Evolutionary conservation across 2,797 vertebrate genomes (phyloP).

Genomic region (Hafferia zeledoni): DNA sequence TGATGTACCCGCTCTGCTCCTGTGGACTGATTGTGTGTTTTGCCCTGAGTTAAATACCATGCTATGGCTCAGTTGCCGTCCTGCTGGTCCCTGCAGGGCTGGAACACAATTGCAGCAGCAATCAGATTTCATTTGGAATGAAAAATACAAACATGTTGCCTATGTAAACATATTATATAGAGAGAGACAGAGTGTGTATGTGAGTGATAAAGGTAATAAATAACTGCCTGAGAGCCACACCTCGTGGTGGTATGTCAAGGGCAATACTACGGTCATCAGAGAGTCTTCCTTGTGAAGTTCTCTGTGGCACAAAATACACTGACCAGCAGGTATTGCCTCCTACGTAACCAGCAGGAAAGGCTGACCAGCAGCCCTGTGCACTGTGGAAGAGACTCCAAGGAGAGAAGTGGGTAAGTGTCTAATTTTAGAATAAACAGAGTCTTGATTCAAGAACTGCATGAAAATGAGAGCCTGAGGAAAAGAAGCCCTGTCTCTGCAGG

Average conservation of each 20-base stretch:
- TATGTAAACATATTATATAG: not conserved
- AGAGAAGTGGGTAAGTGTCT: not conserved
- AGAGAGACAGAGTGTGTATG: fast-evolving
- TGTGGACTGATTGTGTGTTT: not conserved
- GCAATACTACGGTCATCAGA: not conserved
- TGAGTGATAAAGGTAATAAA: not conserved
- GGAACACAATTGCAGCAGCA: not conserved
- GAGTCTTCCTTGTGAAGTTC: not conserved
- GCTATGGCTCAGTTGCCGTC: not conserved
- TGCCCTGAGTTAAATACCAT: not conserved
- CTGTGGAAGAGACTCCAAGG: not conserved
- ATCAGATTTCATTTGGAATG: not conserved
- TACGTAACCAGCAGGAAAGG: not conserved
- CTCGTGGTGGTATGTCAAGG: not conserved
- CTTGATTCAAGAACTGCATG: not conserved
- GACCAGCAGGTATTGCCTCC: not conserved
- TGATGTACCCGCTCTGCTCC: not conserved
- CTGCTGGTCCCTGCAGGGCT: not conserved
- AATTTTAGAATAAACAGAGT: not conserved
- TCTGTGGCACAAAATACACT: not conserved
- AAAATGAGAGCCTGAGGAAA: fast-evolving
- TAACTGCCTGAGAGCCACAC: not conserved
- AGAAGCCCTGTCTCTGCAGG: not conserved
- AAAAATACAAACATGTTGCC: not conserved
- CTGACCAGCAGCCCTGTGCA: not conserved